These are phyloP conservation scores for Apotomis turbidana DNA, from an alignment of 2,888 invertebrate species.

Conservation along the genomic window DNA sequence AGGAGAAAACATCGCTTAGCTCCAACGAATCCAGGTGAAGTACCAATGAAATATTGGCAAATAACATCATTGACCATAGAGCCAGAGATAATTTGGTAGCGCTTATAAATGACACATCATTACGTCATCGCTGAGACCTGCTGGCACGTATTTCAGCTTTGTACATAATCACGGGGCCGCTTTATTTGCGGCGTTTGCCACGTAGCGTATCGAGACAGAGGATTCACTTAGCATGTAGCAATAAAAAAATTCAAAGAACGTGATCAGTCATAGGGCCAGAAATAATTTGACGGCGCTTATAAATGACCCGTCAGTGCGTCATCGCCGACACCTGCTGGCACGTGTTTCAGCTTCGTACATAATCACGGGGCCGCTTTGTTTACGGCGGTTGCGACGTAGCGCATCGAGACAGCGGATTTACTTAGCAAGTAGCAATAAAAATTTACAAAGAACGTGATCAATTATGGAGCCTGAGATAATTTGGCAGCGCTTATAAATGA, in stretches of 20 bases:
- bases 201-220: neutral
- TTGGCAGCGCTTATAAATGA: no score
- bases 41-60: neutral
- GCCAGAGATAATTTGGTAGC: slow-evolving; percentile 2
- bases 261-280: neutral
- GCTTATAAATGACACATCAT: slow-evolving; percentile 12
- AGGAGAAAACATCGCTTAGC: no score
- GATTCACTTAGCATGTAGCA: neutral
- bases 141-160: slow-evolving; percentile 13
- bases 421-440: neutral
- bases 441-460: no score
- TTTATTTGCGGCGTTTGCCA: slow-evolving; percentile 28
- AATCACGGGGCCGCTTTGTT: slow-evolving; percentile 26
- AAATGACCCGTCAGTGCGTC: slow-evolving; percentile 20
- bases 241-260: neutral
- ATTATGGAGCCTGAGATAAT: no score
- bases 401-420: slow-evolving; percentile 1
- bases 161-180: slow-evolving; percentile 24
- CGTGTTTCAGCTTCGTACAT: slow-evolving; percentile 21
- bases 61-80: neutral
- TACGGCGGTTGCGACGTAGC: slow-evolving; percentile 12
- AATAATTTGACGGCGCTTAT: slow-evolving; percentile 7
- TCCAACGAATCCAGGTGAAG: no score
- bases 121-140: slow-evolving; percentile 25
- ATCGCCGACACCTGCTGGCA: slow-evolving; percentile 16